Base-by-base conservation (phyloP, 2,797 vertebrate species). In the Hozukius guyotensis region DNA sequence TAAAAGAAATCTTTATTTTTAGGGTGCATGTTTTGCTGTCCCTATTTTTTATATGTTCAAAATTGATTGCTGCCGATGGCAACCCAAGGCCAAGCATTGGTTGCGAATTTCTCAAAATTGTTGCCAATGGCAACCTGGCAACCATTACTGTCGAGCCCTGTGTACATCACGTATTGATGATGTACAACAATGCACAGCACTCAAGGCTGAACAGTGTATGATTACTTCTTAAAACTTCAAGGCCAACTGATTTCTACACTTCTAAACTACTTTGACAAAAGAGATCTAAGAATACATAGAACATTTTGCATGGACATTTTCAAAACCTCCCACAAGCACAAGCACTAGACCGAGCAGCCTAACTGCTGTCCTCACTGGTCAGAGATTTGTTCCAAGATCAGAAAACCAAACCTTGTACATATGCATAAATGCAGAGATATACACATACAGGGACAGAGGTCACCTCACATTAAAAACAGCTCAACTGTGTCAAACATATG, bases 401-500 rank as follows among this genome's bases (percentile, higher is more conserved):
- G 20, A 60, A 27, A 49, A 49, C 56, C 34, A 32, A 24, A 12
- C 6, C 27, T 11, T 10, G 12, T 12, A 18, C 8, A 38, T 14
- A 38, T 38, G 31, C 56, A 76, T 11, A 34, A 22, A 80, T 53
- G 29, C 8, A 53, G n/a, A 57, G 6, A 70, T 5, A 18, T 16
- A 67, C 25, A 60, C 22, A 16, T 14, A 46, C 49, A 57, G 6
- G 60, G 25, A 36, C 57, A 79, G 25, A 65, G 76, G 49, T 80
- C 34, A 71, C 14, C 34, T 72, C 36, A 53, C 56, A 77, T 38
- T 86, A 72, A 75, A 82, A 92, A 70, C 72, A 56, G 13, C 67
- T 89, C 82, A 74, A 18, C 72, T 62, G 73, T 88, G 74, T 85
- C 77, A 78, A 90, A 92, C 20, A 57, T 87, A 89, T 89, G 82